These are phyloP conservation scores for Buathra laborator DNA, from an alignment of 2,888 invertebrate species.

Conservation along the genomic window DNA sequence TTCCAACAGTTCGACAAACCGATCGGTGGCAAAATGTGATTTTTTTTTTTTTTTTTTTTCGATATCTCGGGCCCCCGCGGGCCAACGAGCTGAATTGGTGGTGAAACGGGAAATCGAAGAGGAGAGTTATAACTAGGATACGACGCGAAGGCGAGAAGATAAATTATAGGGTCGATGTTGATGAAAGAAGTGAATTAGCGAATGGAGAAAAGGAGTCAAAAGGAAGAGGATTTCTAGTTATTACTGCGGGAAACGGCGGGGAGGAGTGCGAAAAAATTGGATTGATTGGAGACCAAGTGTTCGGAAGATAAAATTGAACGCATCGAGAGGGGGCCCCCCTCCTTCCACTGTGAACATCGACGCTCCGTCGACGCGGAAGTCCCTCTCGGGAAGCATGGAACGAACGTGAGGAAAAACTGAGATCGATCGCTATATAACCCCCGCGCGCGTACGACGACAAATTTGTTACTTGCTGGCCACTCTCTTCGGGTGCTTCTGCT, in stretches of 20 bases:
- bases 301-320: background rate
- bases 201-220: too few species aligned
- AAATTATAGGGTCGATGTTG: background rate
- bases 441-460: constrained; percentile 37
- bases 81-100: background rate
- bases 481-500: constrained; percentile 10
- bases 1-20: background rate
- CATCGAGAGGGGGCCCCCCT: background rate
- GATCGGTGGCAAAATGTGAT: constrained; percentile 15
- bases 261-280: background rate
- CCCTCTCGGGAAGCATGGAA: constrained; percentile 47
- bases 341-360: background rate
- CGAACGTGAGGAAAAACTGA: constrained; percentile 59
- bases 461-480: constrained; percentile 39
- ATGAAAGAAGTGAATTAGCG: background rate
- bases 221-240: too few species aligned
- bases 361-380: constrained; percentile 28
- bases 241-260: too few species aligned
- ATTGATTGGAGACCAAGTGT: background rate
- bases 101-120: background rate
- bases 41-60: background rate
- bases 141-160: background rate
- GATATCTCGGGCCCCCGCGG: background rate
- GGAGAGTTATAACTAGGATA: background rate
- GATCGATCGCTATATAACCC: constrained; percentile 63